Evolutionary conservation across 2,888 invertebrate genomes (phyloP), one percentile per base, ranked within the genome.

Genomic region (Lochmaea capreae): DNA sequence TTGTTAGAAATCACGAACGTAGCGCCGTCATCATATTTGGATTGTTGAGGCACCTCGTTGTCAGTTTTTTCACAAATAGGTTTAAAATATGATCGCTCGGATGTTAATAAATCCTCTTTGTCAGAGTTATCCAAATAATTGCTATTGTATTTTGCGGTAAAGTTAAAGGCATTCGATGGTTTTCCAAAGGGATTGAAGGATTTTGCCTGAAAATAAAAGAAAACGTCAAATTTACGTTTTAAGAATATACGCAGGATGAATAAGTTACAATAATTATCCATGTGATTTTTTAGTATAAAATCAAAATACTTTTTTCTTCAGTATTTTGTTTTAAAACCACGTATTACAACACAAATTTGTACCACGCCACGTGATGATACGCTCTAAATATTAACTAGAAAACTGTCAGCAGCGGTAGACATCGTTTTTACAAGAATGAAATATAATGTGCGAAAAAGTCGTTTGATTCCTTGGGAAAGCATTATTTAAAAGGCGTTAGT

Each of bases 31-130:
- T 89, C 91, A 84, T 89, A 90, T 69, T 86, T 85, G 43, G 87
- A 87, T 85, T 90, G 90, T 16, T 71, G 70, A n/a, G 5, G 26
- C 67, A 87, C 86, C 49, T 74, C 71, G 67, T 85, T 86, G 66
- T 86, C 85, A 57, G 86, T 86, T 54, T 83, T 84, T 54, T 83
- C 84, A 65, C 84, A 80, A 78, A 96, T 95, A 16, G 96, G 95
- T 79, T 92, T 91, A 88, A 96, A 96, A 88, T 96, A 96, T 73
- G 80, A 67, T 46, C 77, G 61, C 67, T 80, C 79, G 49, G 95
- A 93, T 18, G 93, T 93, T 76, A 95, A 89, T 79, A 95, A 87
- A 86, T 95, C 94, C 84, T 94, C 94, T 79, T 90, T 89, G 82
- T 88, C 87, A 78, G 88, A 81, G 16, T 81, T 82, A 43, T 73